Evolutionary conservation across 2,797 vertebrate genomes (phyloP), one percentile per base, ranked within the genome.

Genomic region (Fringilla coelebs): DNA sequence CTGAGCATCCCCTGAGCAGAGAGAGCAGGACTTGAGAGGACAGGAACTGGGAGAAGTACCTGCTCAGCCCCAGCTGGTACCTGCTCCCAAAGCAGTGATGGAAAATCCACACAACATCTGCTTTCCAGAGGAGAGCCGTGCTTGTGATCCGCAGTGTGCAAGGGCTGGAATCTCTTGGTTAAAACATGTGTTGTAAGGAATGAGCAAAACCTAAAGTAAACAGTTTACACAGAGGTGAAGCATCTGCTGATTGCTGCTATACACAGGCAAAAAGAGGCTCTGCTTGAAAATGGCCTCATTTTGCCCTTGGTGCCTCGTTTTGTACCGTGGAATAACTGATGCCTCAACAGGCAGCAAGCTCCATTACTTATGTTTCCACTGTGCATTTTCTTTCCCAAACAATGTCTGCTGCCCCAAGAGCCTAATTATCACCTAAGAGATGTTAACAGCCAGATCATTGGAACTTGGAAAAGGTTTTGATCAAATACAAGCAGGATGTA

Each of bases 351-450:
- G 86, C 86, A 89, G 81, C 83, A 94, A 32, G 80, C 68, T 87
- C 71, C 46, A 31, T 66, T 80, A 21, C 78, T 94, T 93, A 57
- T 0, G 41, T 84, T 96, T 95, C 82, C 67, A 31, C 40, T 6
- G 76, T 45, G 72, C 89, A 25, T 95, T 93, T 93, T 93, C 87
- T 95, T 79, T 95, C 75, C 84, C 41, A 85, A 94, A 94, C 94
- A 96, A 93, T 86, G 88, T 93, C 84, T 84, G 66, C 89, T 83
- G 45, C 78, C 92, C 93, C 92, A 77, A 80, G 94, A 95, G 92
- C 77, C 95, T 94, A 93, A 96, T 97, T 96, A 95, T 87, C 82
- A 92, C 82, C 86, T 95, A 89, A 95, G 95, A 97, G 91, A 96
- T 94, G 95, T 95, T 97, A 97, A 97, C 94, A 88, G 84, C 85